Percentiles rank a stretch among this genome's conserved stretches.
These are phyloP conservation scores for Ophion ellenae DNA, from an alignment of 2,888 invertebrate species.

Conservation along the genomic window DNA sequence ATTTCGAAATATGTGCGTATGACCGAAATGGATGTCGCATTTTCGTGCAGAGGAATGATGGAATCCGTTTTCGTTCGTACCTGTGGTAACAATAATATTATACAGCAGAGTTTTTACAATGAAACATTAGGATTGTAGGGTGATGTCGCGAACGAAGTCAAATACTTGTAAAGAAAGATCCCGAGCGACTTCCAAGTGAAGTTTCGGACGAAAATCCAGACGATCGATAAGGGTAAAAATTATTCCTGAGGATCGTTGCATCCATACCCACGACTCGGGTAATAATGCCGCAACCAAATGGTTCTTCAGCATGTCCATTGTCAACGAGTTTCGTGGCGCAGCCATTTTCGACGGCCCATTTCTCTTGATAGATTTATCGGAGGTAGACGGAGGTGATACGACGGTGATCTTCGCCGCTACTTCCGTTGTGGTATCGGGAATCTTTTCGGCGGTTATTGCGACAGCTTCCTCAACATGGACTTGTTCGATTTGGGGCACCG, in stretches of 20 bases:
- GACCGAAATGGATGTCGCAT: background rate
- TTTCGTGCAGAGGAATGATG: background rate
- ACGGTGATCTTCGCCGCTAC: background rate
- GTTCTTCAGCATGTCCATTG: constrained; percentile 1
- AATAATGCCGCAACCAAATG: constrained; percentile 1
- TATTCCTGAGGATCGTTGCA: background rate
- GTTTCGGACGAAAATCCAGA: constrained; percentile 2
- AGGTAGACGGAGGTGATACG: background rate
- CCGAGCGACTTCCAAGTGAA: constrained; percentile 9
- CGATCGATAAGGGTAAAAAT: constrained; percentile 4
- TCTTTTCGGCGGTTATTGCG: background rate
- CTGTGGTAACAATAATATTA: background rate
- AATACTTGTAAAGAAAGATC: constrained; percentile 14
- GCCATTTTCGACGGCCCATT: background rate
- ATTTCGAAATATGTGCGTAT: background rate
- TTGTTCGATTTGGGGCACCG: background rate
- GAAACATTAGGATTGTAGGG: background rate
- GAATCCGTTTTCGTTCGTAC: background rate
- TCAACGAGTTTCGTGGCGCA: background rate
- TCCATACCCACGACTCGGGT: constrained; percentile 19
- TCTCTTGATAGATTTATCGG: background rate
- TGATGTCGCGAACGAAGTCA: background rate
- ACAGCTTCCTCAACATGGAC: background rate
- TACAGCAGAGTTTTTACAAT: background rate
- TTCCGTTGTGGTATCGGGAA: background rate